Conservation (phyloP, 2,113 vertebrate genomes). For the Spheniscus mendiculus region DNA sequence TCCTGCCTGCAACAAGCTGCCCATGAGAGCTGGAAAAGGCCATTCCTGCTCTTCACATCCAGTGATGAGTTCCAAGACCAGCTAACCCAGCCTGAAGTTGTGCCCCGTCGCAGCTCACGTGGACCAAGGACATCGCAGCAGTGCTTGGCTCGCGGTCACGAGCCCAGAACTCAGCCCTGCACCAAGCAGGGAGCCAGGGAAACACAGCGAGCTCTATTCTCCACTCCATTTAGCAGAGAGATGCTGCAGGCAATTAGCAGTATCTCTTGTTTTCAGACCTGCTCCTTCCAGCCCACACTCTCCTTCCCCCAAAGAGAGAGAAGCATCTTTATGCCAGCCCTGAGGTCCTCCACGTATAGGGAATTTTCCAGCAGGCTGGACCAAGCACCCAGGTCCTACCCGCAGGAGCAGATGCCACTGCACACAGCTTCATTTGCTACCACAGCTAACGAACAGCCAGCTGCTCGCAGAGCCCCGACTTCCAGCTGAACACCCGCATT, state of each 20-base stretch:
- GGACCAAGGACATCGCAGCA: fast-evolving
- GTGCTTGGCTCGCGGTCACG: fast-evolving
- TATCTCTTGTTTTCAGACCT: background rate
- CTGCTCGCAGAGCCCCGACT: background rate
- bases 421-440: fast-evolving
- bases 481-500: background rate
- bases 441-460: fast-evolving
- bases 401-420: fast-evolving
- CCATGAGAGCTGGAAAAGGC: background rate
- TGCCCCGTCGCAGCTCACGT: fast-evolving
- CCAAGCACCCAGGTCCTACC: background rate
- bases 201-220: fast-evolving
- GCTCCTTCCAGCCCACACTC: background rate
- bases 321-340: background rate
- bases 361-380: background rate
- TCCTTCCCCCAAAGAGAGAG: background rate
- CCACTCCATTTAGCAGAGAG: background rate
- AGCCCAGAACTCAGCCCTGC: background rate
- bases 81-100: background rate
- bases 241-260: background rate
- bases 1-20: background rate
- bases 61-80: background rate
- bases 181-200: background rate
- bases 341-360: background rate
- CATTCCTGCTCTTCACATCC: background rate